A percentile compares a stretch with the other conserved stretches of the same genome.
These are phyloP conservation scores for Mormyrus iriodes DNA, from an alignment of 2,113 vertebrate species.

Conservation along the genomic window DNA sequence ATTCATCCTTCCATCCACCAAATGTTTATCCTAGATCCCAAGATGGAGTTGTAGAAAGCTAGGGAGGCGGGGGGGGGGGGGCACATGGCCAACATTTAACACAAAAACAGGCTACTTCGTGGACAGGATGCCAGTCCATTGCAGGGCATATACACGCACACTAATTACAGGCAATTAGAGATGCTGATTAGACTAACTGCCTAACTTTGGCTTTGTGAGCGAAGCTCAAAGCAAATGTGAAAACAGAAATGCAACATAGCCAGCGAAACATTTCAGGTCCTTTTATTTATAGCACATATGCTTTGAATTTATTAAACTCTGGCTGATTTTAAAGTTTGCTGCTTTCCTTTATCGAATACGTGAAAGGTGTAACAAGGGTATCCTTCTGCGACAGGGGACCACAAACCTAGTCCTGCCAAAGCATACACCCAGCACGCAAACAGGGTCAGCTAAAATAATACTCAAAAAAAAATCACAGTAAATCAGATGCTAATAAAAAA, in stretches of 20 bases:
- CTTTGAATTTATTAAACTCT: not conserved
- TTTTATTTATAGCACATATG: not conserved
- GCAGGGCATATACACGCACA: not conserved
- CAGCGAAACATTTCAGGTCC: not conserved
- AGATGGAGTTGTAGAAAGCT: not conserved
- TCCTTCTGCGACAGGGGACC: not conserved
- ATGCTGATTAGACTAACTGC: not conserved
- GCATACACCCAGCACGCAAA: not conserved
- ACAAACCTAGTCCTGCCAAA: not conserved
- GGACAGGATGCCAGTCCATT: not conserved
- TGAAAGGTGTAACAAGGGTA: not conserved
- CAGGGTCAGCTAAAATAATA: not conserved
- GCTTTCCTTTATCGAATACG: not conserved
- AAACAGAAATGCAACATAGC: not conserved
- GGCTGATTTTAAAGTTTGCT: not conserved
- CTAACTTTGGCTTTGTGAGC: not conserved
- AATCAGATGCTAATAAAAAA: not conserved
- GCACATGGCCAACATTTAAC: not conserved
- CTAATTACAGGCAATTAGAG: not conserved
- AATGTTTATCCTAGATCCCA: not conserved
- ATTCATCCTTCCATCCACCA: not conserved
- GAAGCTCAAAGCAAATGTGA: not conserved
- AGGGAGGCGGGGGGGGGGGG: too few relatives aligned
- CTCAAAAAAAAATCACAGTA: not conserved
- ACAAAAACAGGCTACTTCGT: not conserved